Evolutionary conservation across 2,888 invertebrate genomes (phyloP), one percentile per base, ranked within the genome.

Genomic region (Brachyopa scutellaris): DNA sequence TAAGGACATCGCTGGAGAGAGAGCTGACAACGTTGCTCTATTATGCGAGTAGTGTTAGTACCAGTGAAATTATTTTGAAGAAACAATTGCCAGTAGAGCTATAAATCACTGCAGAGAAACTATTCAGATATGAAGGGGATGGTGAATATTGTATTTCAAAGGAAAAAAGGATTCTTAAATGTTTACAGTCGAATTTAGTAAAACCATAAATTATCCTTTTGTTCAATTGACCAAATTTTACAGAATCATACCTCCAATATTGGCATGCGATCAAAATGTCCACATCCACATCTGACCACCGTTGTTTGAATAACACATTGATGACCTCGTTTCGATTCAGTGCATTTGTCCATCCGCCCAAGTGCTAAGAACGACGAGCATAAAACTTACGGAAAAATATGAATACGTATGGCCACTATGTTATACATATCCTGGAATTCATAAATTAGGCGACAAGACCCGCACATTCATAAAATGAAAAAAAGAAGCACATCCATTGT

Each of bases 391-490:
- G 23, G 31, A 40, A 57, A 72, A 78, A 79, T 67, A 66, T 64
- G 66, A 73, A 74, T 61, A 64, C 45, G 59, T 72, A 51, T 26
- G 4, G 26, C 9, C 40, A 62, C n/a, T n/a, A n/a, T n/a, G n/a
- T n/a, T n/a, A n/a, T n/a, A n/a, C n/a, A n/a, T 70, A 64, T 79
- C 31, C 47, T 33, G 19, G 33, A 38, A 72, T 31, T 64, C 69
- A 69, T 70, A 69, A 64, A 53, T 80, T 59, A 82, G 82, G 70
- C 82, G 82, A 77, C 82, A 82, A 70, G 57, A 72, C 77, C 64
- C 51, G 40, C 70, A 70, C 31, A 76, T 19, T 9, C 26, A 9
- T 26, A 26, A 26, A 26, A 33, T 36, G n/a, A 2, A 8, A 15
- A 26, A 61, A 15, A 19, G 33, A 53, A 13, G 45, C n/a, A n/a